A percentile compares a stretch with the other conserved stretches of the same genome.
phyloP scores from a whole-genome alignment of 2,113 vertebrate species.

The Romanogobio albipinnatus region DNA sequence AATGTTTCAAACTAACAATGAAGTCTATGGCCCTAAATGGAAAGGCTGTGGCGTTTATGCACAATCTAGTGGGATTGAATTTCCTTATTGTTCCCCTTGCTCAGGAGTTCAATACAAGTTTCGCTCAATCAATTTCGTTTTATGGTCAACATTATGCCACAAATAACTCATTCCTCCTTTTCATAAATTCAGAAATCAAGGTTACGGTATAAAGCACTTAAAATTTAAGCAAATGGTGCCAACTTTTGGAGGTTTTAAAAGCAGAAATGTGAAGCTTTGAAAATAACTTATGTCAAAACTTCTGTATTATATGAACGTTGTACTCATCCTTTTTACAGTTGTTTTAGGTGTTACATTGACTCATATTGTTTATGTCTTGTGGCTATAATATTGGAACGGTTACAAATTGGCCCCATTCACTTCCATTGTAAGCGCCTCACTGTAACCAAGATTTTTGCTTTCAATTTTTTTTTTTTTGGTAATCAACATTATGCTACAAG shows the following conservation, averaged over 20 bases:
- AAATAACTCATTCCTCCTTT: neutral
- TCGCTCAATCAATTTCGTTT: neutral
- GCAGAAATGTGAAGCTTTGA: neutral
- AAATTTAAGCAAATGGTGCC: too few species aligned
- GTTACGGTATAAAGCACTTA: too few species aligned
- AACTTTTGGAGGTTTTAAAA: neutral
- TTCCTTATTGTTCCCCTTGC: neutral
- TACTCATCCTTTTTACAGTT: neutral
- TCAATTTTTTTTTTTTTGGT: neutral
- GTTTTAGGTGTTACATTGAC: neutral
- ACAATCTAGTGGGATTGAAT: neutral
- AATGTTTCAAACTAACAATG: conserved; percentile 8
- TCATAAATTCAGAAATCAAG: too few species aligned
- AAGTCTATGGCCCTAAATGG: neutral
- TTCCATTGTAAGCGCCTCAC: neutral
- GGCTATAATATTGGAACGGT: neutral
- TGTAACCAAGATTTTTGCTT: neutral
- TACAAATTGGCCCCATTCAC: neutral
- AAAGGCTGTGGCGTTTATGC: neutral
- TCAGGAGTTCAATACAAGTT: neutral
- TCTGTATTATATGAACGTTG: neutral
- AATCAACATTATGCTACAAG: neutral
- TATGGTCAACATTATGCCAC: too few species aligned
- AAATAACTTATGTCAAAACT: neutral
- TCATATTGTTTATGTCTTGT: neutral